Evolutionary conservation across 2,888 invertebrate genomes (phyloP).

Genomic region (Phaedon cochleariae): DNA sequence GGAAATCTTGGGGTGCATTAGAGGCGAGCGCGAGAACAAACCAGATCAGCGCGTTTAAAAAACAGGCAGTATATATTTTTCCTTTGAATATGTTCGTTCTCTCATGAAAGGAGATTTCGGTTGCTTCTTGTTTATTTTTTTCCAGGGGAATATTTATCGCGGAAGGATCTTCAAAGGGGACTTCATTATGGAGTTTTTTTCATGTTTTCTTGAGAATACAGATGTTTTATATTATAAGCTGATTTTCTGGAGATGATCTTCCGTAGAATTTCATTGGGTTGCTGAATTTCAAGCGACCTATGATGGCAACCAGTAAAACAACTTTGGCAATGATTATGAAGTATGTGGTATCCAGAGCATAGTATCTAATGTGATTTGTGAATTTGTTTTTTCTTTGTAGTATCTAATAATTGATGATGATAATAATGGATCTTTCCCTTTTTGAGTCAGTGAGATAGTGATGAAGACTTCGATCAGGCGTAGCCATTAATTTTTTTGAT

Average conservation of each 20-base stretch:
- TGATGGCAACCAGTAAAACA: too few relatives aligned
- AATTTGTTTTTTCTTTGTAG: too few relatives aligned
- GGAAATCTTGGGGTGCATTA: conserved; percentile 28
- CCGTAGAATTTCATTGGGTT: too few relatives aligned
- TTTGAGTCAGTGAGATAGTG: too few relatives aligned
- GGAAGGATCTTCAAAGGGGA: neutral
- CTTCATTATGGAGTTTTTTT: neutral
- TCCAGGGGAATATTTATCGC: neutral
- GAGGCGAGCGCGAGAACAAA: conserved; percentile 19
- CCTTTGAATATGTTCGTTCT: neutral
- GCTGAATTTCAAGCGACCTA: too few relatives aligned
- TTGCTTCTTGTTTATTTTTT: neutral
- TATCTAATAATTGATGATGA: too few relatives aligned
- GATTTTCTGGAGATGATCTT: neutral
- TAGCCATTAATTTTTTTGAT: too few relatives aligned
- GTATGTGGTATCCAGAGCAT: too few relatives aligned
- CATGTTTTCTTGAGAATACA: neutral
- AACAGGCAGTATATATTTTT: conserved; percentile 1
- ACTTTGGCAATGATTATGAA: too few relatives aligned
- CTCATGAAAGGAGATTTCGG: neutral
- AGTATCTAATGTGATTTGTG: too few relatives aligned
- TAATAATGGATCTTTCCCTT: too few relatives aligned
- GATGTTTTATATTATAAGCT: neutral
- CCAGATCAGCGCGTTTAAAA: conserved; percentile 21
- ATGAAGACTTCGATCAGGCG: too few relatives aligned